phyloP scores from a whole-genome alignment of 92 coral and sea anemone genomes.

The Montipora capitata region DNA sequence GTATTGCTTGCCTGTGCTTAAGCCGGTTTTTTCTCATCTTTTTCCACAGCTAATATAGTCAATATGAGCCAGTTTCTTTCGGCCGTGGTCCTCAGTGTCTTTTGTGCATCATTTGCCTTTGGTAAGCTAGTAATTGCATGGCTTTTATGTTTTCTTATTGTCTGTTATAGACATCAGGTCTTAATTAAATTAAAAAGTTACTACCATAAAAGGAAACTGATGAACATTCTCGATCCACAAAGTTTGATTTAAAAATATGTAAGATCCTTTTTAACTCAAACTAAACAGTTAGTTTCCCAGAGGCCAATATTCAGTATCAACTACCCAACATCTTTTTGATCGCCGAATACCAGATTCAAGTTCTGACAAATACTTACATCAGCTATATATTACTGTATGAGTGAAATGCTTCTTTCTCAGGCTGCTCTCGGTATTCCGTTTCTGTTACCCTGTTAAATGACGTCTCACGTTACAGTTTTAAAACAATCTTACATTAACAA shows the following conservation, averaged over 20 bases:
- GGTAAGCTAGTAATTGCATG: not conserved
- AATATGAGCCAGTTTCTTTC: constrained; percentile 1
- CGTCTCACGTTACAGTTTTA: no score
- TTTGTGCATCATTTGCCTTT: not conserved
- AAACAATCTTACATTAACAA: no score
- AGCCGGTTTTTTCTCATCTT: not conserved
- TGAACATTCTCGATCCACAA: not conserved
- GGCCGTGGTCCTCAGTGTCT: not conserved
- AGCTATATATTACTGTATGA: no score
- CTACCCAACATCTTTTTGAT: not conserved
- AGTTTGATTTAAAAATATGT: no score
- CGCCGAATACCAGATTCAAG: not conserved
- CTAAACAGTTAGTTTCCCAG: not conserved
- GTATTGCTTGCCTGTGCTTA: not conserved
- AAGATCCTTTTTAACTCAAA: not conserved
- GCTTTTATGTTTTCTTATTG: not conserved
- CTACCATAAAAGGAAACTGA: no score
- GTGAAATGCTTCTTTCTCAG: no score
- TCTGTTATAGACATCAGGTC: no score
- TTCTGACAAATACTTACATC: no score
- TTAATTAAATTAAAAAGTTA: no score
- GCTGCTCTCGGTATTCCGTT: no score
- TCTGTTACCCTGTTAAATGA: no score
- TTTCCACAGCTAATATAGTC: not conserved
- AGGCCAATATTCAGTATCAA: not conserved